A percentile compares a stretch with the other conserved stretches of the same genome.
phyloP scores from a whole-genome alignment of 2,888 invertebrate species.

The Odontothrips loti region DNA sequence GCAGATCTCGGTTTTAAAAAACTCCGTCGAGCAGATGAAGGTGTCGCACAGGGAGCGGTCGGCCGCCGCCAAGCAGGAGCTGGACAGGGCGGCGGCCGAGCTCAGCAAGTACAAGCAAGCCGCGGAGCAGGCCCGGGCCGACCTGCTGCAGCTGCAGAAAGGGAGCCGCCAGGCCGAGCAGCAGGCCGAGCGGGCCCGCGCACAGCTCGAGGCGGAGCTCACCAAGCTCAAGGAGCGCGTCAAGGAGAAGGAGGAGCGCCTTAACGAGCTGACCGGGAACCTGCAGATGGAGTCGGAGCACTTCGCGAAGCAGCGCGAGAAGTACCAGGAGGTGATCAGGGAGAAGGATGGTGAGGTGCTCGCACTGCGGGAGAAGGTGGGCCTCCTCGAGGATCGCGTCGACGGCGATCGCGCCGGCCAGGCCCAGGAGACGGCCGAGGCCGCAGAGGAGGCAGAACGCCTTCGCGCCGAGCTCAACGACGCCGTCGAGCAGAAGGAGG shows the following conservation, averaged over 20 bases:
- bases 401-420: neutral
- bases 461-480: neutral
- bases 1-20: slow-evolving; percentile 6
- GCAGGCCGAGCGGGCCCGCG: neutral
- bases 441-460: neutral
- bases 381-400: neutral
- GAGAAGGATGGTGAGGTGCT: neutral
- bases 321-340: neutral
- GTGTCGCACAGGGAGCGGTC: neutral
- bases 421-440: neutral
- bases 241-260: neutral
- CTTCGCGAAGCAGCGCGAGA: neutral
- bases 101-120: neutral
- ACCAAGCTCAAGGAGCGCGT: neutral
- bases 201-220: neutral
- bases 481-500: slow-evolving; percentile 1
- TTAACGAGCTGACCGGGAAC: neutral
- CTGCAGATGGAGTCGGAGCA: neutral
- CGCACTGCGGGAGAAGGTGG: neutral
- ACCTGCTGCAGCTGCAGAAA: neutral
- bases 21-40: slow-evolving; percentile 8
- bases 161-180: neutral
- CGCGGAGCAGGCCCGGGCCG: slow-evolving; percentile 4
- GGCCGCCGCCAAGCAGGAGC: neutral
- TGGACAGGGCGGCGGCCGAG: slow-evolving; percentile 10